phyloP scores from a whole-genome alignment of 1,140 invertebrate species.

The Drosophila bipectinata region DNA sequence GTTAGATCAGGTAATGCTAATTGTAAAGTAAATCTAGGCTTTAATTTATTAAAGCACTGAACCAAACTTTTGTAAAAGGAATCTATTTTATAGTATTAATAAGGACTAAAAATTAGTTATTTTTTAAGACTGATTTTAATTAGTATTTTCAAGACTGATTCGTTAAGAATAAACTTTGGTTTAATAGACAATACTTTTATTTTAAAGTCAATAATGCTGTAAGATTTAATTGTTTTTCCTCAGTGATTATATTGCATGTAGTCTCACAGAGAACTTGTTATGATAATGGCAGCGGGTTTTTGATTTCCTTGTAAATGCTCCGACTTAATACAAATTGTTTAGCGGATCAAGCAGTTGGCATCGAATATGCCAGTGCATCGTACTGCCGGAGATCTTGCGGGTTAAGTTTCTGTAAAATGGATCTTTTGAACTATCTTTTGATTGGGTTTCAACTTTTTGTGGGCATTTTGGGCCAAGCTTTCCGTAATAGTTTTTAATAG shows the following conservation, averaged over 20 bases:
- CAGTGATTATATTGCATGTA: constrained; percentile 11
- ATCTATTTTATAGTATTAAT: too few relatives aligned
- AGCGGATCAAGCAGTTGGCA: constrained; percentile 8
- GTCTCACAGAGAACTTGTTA: constrained; percentile 50
- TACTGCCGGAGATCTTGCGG: constrained; percentile 14
- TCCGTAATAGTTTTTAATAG: constrained; percentile 42
- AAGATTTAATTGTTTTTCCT: constrained; percentile 4
- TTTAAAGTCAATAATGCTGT: background rate
- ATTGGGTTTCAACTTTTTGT: constrained; percentile 23
- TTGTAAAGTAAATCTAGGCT: background rate
- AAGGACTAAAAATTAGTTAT: too few relatives aligned
- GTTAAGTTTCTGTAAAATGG: constrained; percentile 31
- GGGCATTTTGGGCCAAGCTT: constrained; percentile 20
- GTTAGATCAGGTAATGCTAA: constrained; percentile 3
- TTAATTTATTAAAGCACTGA: constrained; percentile 16
- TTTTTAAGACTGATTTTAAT: too few relatives aligned
- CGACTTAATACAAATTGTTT: constrained; percentile 7
- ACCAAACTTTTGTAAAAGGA: background rate
- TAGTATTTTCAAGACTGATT: background rate
- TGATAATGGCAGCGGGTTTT: constrained; percentile 53
- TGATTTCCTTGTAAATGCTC: constrained; percentile 36
- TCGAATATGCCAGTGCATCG: constrained; percentile 38
- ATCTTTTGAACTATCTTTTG: constrained; percentile 15
- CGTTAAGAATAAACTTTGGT: background rate
- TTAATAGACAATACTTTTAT: background rate